These are phyloP conservation scores for Himantopus leucocephalus DNA, from an alignment of 2,113 vertebrate genomes.

Conservation along the genomic window DNA sequence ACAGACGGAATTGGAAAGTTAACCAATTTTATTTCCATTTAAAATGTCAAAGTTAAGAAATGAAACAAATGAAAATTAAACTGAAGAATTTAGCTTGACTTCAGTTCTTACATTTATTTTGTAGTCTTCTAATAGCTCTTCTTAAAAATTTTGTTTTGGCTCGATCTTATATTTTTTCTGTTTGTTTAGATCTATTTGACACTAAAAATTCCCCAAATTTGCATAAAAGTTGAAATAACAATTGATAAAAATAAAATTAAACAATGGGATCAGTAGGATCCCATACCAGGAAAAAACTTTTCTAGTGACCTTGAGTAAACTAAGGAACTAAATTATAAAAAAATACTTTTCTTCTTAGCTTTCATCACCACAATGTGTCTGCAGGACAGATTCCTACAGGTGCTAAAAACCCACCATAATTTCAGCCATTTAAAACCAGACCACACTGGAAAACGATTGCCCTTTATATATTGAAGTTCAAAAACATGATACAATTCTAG, in stretches of 20 bases:
- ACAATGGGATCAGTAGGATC: background rate
- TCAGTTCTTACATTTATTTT: background rate
- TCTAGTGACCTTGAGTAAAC: background rate
- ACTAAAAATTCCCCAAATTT: background rate
- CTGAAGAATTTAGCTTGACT: background rate
- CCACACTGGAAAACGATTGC: rapidly evolving
- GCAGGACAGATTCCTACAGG: background rate
- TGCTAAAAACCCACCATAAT: background rate
- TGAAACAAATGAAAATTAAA: background rate
- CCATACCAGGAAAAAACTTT: background rate
- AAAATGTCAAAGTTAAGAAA: background rate
- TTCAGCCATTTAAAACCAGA: background rate
- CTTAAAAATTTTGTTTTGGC: background rate
- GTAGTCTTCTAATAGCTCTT: background rate
- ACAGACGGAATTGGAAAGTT: background rate
- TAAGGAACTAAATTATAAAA: background rate
- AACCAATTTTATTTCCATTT: background rate
- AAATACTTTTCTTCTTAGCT: background rate
- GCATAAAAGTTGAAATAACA: background rate
- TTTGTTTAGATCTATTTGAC: background rate
- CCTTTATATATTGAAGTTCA: rapidly evolving
- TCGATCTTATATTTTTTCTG: background rate
- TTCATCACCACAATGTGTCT: background rate
- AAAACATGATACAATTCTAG: background rate
- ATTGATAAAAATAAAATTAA: background rate